Percentiles rank a stretch among this genome's conserved stretches.
Conservation (phyloP, 2,888 invertebrate species). For the Myopa testacea region DNA sequence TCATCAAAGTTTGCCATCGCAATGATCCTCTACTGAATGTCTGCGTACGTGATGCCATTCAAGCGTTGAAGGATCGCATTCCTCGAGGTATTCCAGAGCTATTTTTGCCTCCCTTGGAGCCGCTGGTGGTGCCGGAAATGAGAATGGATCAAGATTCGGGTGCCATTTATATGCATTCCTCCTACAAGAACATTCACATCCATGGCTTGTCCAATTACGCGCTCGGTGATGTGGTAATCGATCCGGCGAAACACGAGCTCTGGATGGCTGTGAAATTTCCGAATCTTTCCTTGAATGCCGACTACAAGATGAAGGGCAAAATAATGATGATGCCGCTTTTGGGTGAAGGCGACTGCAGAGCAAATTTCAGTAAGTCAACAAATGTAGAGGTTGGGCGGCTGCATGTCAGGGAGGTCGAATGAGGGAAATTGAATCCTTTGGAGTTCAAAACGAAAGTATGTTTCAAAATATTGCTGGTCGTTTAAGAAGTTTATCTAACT, state of each 20-base stretch:
- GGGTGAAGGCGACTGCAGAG: slow-evolving; percentile 76
- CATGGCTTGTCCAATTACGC: slow-evolving; percentile 75
- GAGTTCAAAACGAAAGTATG: no score
- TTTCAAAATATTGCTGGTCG: neutral
- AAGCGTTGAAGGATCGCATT: slow-evolving; percentile 72
- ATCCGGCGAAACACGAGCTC: slow-evolving; percentile 68
- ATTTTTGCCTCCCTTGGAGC: slow-evolving; percentile 78
- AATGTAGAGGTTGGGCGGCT: no score
- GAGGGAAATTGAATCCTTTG: no score
- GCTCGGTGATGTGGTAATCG: slow-evolving; percentile 73
- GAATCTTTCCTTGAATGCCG: slow-evolving; percentile 73
- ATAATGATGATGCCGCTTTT: slow-evolving; percentile 80
- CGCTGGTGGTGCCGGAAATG: slow-evolving; percentile 76
- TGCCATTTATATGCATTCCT: slow-evolving; percentile 77
- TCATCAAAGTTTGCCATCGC: slow-evolving; percentile 75
- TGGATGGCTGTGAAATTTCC: slow-evolving; percentile 75
- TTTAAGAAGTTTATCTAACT: no score
- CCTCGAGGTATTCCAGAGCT: slow-evolving; percentile 76
- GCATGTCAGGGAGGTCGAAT: no score
- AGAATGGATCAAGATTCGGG: slow-evolving; percentile 78
- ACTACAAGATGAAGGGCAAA: slow-evolving; percentile 76
- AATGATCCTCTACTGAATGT: slow-evolving; percentile 73
- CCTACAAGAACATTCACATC: slow-evolving; percentile 75
- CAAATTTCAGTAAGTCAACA: slow-evolving; percentile 77
- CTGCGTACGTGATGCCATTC: slow-evolving; percentile 74